Conservation (phyloP, 2,888 invertebrate species). For the Cecidostiba fungosa region DNA sequence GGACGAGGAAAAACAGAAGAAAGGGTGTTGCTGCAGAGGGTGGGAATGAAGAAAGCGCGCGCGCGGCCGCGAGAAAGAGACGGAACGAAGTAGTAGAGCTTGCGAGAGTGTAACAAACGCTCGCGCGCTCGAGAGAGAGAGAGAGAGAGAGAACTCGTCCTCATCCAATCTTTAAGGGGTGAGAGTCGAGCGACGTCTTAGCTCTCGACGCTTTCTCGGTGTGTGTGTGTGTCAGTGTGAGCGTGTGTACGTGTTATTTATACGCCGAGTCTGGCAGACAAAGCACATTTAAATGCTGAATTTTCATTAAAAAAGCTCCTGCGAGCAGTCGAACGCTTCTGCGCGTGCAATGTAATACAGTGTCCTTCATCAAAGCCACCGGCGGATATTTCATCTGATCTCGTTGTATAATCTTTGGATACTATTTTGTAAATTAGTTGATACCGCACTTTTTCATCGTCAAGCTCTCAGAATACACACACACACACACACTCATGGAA, state of each 20-base stretch:
- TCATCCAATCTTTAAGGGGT: constrained; percentile 61
- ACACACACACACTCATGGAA: too few relatives aligned
- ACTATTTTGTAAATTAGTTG: too few relatives aligned
- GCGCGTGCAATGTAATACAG: too few relatives aligned
- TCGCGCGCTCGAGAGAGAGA: constrained; percentile 55
- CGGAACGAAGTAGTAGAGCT: constrained; percentile 61
- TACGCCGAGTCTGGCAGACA: constrained; percentile 41
- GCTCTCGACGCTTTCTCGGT: constrained; percentile 28
- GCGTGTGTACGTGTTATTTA: constrained; percentile 49
- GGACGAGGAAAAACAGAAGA: constrained; percentile 68
- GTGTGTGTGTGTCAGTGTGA: constrained; percentile 3
- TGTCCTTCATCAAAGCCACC: too few relatives aligned
- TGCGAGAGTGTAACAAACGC: constrained; percentile 61
- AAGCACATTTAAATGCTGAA: constrained; percentile 62
- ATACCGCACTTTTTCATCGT: too few relatives aligned
- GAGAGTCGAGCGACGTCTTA: constrained; percentile 53
- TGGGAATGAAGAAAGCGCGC: constrained; percentile 59
- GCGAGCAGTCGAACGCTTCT: neutral
- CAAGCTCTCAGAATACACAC: constrained; percentile 30
- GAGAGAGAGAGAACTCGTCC: constrained; percentile 63
- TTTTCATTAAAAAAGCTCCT: constrained; percentile 58
- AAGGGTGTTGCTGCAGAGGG: constrained; percentile 67
- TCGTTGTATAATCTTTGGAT: too few relatives aligned
- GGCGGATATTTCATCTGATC: too few relatives aligned
- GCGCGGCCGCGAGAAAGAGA: constrained; percentile 50